Evolutionary conservation across 1,140 invertebrate genomes (phyloP).

Genomic region (Pogonus chalceus): DNA sequence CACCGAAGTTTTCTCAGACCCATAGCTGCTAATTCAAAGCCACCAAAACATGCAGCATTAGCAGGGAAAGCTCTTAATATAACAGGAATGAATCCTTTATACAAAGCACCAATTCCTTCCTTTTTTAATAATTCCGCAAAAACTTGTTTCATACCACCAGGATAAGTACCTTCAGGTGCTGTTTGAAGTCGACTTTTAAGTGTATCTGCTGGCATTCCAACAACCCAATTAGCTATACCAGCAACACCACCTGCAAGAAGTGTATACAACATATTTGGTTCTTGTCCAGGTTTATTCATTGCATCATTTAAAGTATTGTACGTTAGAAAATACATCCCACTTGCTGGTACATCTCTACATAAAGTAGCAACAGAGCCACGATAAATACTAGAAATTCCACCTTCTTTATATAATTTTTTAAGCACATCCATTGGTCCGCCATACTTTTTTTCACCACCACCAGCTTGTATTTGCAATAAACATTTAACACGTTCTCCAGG

Average conservation of each 20-base stretch:
- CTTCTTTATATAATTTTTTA: slow-evolving; percentile 78
- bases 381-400: slow-evolving; percentile 84
- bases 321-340: slow-evolving; percentile 90
- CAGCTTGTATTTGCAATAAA: slow-evolving; percentile 73
- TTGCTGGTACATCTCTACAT: slow-evolving; percentile 86
- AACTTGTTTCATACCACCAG: slow-evolving; percentile 72
- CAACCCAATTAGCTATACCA: slow-evolving; percentile 89
- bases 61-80: slow-evolving; percentile 82
- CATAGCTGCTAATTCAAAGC: too few species aligned
- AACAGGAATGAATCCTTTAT: slow-evolving; percentile 71
- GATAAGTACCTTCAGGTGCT: slow-evolving; percentile 75
- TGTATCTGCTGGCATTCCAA: slow-evolving; percentile 94
- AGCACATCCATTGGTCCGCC: slow-evolving; percentile 82
- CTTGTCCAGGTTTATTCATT: slow-evolving; percentile 46
- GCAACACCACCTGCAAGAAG: slow-evolving; percentile 88
- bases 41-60: slow-evolving; percentile 81
- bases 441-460: slow-evolving; percentile 61
- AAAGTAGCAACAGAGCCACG: slow-evolving; percentile 88
- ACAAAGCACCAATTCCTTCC: slow-evolving; percentile 66
- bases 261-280: slow-evolving; percentile 39
- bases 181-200: slow-evolving; percentile 92
- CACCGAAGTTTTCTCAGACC: too few species aligned
- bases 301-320: slow-evolving; percentile 77
- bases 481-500: slow-evolving; percentile 96
- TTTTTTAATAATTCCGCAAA: slow-evolving; percentile 63